These are phyloP conservation scores for Microctenopoma steveboyesi DNA, from an alignment of 2,797 vertebrate genomes.

Conservation along the genomic window DNA sequence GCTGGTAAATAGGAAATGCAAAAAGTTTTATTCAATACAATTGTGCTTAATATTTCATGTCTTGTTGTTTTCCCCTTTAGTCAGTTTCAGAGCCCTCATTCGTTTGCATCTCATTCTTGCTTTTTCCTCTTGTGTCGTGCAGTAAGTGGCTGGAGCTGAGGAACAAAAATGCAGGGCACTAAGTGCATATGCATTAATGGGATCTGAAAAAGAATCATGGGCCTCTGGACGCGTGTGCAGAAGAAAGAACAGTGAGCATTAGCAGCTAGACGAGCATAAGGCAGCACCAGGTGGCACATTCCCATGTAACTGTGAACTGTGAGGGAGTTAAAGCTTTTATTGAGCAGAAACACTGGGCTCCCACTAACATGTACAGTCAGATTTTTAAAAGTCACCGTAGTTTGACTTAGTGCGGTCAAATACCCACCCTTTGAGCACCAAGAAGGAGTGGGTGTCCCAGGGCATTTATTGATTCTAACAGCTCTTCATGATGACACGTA, in stretches of 20 bases:
- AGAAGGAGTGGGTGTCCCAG: constrained; percentile 9
- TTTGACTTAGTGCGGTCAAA: constrained; percentile 43
- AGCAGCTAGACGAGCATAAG: not conserved
- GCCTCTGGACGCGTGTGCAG: constrained; percentile 22
- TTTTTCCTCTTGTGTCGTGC: not conserved
- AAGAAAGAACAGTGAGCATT: not conserved
- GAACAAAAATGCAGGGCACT: constrained; percentile 2
- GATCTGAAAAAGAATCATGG: constrained; percentile 23
- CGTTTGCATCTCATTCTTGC: constrained; percentile 1
- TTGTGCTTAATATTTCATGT: not conserved
- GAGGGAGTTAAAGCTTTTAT: constrained; percentile 26
- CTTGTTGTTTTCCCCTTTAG: not conserved
- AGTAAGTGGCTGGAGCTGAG: constrained; percentile 1
- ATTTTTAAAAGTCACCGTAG: constrained; percentile 33
- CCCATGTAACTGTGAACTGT: constrained; percentile 12
- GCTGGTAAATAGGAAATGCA: constrained; percentile 2
- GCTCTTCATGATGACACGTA: constrained; percentile 26
- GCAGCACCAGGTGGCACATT: constrained; percentile 7
- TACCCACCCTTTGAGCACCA: constrained; percentile 26
- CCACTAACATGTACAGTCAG: constrained; percentile 32
- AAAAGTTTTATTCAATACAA: not conserved
- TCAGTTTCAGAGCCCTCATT: not conserved
- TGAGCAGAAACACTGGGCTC: constrained; percentile 37
- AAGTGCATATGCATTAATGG: constrained; percentile 21
- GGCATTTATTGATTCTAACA: constrained; percentile 33